These are phyloP conservation scores for Coenobita brevimanus DNA, from an alignment of 1,140 invertebrate genomes.

Conservation along the genomic window DNA sequence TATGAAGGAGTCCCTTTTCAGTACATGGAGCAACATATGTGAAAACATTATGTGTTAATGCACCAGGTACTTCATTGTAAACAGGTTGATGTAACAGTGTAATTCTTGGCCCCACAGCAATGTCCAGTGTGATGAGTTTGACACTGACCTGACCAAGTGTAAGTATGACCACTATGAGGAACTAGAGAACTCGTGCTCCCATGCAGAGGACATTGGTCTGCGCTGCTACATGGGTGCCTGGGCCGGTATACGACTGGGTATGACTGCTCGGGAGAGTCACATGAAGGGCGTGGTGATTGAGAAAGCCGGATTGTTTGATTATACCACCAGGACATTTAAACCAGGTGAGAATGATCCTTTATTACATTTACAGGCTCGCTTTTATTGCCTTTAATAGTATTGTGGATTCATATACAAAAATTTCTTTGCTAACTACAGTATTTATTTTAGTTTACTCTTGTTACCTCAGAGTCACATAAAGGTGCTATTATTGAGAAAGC, in stretches of 20 bases:
- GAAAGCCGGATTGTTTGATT: slow-evolving; percentile 95
- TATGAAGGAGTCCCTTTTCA: no score
- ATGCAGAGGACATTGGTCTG: slow-evolving; percentile 90
- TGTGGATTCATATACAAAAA: no score
- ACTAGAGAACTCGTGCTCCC: slow-evolving; percentile 92
- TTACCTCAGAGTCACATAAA: no score
- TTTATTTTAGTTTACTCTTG: no score
- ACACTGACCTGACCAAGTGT: slow-evolving; percentile 93
- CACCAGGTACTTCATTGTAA: no score
- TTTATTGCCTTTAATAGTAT: neutral
- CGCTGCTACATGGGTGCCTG: slow-evolving; percentile 92
- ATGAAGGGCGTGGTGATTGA: slow-evolving; percentile 92
- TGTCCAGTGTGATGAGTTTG: slow-evolving; percentile 91
- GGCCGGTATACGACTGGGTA: slow-evolving; percentile 92
- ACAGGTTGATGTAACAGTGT: no score
- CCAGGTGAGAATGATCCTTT: slow-evolving; percentile 76
- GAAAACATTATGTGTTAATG: no score
- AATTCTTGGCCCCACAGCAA: slow-evolving; percentile 79
- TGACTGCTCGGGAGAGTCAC: slow-evolving; percentile 88
- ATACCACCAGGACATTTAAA: slow-evolving; percentile 90
- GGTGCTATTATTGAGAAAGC: no score
- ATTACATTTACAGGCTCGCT: neutral
- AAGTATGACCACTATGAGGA: slow-evolving; percentile 75
- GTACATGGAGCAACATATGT: no score
- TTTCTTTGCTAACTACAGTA: no score